Conservation (phyloP, 2,888 invertebrate species). For the Athrips mouffetella region DNA sequence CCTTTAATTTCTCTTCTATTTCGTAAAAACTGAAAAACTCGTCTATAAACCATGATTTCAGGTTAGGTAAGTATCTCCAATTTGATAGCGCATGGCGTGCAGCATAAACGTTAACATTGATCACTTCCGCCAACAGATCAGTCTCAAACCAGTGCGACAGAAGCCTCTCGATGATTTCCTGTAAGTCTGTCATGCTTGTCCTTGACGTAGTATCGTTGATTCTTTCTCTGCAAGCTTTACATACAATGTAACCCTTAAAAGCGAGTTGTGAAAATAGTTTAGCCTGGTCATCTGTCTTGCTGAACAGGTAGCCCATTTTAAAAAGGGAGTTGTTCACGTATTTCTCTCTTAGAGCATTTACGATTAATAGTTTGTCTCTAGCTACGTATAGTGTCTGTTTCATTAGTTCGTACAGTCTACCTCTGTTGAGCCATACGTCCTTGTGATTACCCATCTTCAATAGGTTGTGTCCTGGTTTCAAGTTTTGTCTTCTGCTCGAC, state of each 20-base stretch:
- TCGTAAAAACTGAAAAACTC: no score
- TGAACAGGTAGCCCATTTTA: slow-evolving; percentile 3
- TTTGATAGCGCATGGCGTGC: background rate
- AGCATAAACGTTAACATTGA: background rate
- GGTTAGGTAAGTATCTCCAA: background rate
- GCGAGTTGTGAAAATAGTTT: background rate
- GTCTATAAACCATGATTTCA: background rate
- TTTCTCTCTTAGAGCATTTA: background rate
- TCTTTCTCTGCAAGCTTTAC: background rate
- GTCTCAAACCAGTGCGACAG: background rate
- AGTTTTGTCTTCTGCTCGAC: no score
- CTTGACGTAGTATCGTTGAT: no score
- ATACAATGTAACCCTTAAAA: background rate
- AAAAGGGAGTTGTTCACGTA: background rate
- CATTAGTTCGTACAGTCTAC: background rate
- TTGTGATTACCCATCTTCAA: no score
- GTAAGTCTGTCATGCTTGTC: background rate
- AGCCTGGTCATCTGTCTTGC: background rate
- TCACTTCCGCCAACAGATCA: background rate
- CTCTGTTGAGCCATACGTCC: no score
- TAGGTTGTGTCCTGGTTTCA: no score
- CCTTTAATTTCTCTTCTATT: no score
- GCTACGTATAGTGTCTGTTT: background rate
- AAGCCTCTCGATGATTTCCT: background rate
- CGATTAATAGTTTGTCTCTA: background rate